Conservation (phyloP, 2,797 vertebrate species). For the Echiichthys vipera region DNA sequence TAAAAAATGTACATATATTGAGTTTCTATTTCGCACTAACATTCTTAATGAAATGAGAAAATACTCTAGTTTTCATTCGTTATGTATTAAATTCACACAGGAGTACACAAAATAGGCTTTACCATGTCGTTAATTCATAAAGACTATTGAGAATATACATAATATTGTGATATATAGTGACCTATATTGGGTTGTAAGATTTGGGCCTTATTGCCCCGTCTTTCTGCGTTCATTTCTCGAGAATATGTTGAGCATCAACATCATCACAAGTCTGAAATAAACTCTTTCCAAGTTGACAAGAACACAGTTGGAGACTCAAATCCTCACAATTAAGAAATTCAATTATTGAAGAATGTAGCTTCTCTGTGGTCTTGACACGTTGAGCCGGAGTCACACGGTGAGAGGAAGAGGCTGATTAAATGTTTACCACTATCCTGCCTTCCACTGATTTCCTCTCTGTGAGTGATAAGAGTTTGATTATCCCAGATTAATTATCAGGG, state of each 20-base stretch:
- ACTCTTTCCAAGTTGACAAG: slow-evolving; percentile 19
- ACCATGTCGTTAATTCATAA: too few relatives aligned
- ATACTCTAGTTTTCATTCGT: too few relatives aligned
- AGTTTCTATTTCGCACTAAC: too few relatives aligned
- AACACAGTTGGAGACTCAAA: slow-evolving; percentile 19
- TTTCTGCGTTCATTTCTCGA: slow-evolving; percentile 21
- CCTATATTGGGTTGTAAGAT: too few relatives aligned
- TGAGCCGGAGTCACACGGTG: neutral
- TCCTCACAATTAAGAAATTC: slow-evolving; percentile 30
- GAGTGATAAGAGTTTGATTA: slow-evolving; percentile 37
- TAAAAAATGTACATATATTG: too few relatives aligned
- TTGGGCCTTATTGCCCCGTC: too few relatives aligned
- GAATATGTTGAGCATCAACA: neutral
- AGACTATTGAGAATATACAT: too few relatives aligned
- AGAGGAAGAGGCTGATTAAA: slow-evolving; percentile 46
- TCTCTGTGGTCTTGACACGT: neutral
- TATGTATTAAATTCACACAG: too few relatives aligned
- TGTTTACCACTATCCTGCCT: slow-evolving; percentile 29
- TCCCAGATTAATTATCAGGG: slow-evolving; percentile 28
- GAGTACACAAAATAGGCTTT: too few relatives aligned
- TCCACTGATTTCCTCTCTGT: slow-evolving; percentile 22
- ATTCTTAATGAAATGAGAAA: too few relatives aligned
- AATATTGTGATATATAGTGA: too few relatives aligned
- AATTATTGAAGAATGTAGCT: slow-evolving; percentile 28
- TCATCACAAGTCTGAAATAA: slow-evolving; percentile 11